phyloP scores from a whole-genome alignment of 2,888 invertebrate species.

The Phalangium opilio region DNA sequence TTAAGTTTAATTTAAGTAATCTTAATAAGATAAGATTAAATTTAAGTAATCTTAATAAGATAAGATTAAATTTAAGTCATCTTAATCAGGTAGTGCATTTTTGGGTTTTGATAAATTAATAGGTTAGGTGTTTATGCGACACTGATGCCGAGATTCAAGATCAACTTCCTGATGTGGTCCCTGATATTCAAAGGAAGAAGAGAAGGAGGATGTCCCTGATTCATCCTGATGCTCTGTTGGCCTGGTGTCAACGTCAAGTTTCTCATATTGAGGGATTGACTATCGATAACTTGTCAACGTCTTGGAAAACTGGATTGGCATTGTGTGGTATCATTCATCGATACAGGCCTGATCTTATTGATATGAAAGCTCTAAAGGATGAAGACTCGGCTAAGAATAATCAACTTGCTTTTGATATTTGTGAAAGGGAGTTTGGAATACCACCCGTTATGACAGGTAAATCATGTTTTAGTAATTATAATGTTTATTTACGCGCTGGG shows the following conservation, averaged over 20 bases:
- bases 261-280: conserved; percentile 42
- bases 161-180: conserved; percentile 26
- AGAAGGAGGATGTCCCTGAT: conserved; percentile 44
- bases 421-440: conserved; percentile 67
- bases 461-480: too few species aligned
- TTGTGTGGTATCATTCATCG: conserved; percentile 60
- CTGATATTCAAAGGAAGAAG: conserved; percentile 49
- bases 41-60: too few species aligned
- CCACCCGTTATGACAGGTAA: conserved; percentile 45
- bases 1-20: too few species aligned
- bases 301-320: conserved; percentile 50
- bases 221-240: conserved; percentile 54
- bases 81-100: too few species aligned
- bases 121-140: conserved; percentile 42
- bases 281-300: conserved; percentile 49
- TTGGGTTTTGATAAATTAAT: too few species aligned
- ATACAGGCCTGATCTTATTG: conserved; percentile 79
- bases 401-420: conserved; percentile 65
- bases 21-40: too few species aligned
- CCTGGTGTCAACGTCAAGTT: conserved; percentile 61
- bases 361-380: conserved; percentile 48
- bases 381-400: conserved; percentile 52
- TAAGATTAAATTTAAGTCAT: too few species aligned
- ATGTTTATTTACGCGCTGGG: too few species aligned
- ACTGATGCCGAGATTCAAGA: conserved; percentile 40